Conservation (phyloP, 2,113 vertebrate species). For the Nerophis lumbriciformis region DNA sequence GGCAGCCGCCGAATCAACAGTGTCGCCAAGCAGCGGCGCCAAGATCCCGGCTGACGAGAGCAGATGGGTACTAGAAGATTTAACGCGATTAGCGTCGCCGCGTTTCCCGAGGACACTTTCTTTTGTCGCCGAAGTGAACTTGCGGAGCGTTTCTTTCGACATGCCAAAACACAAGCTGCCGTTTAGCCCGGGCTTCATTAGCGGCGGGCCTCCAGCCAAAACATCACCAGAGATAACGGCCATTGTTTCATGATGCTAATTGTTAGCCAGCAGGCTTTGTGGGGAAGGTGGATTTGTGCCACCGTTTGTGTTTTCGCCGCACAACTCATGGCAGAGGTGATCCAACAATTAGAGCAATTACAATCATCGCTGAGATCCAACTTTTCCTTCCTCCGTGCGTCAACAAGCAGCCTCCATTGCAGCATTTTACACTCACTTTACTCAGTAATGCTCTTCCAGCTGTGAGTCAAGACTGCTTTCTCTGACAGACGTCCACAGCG, state of each 20-base stretch:
- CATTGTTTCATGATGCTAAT: slow-evolving; percentile 18
- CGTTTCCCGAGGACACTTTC: background rate
- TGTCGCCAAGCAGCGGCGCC: too few species aligned
- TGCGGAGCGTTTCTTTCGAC: background rate
- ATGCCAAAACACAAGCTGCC: background rate
- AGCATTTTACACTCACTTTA: background rate
- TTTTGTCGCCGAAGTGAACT: background rate
- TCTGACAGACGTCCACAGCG: background rate
- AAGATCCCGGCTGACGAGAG: too few species aligned
- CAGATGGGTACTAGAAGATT: too few species aligned
- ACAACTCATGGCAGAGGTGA: slow-evolving; percentile 1
- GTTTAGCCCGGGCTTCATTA: slow-evolving; percentile 1
- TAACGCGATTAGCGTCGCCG: background rate
- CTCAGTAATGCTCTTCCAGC: background rate
- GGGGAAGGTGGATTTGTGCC: background rate
- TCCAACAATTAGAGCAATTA: background rate
- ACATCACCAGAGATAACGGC: slow-evolving; percentile 4
- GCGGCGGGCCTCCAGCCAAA: background rate
- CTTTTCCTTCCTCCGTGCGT: too few species aligned
- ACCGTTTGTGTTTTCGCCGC: background rate
- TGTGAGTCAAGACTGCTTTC: background rate
- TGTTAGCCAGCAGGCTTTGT: slow-evolving; percentile 14
- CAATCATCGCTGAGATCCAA: too few species aligned
- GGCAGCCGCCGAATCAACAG: too few species aligned
- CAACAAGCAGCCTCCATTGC: background rate